A percentile compares a stretch with the other conserved stretches of the same genome.
These are phyloP conservation scores for Incurvaria masculella DNA, from an alignment of 2,888 invertebrate genomes.

Conservation along the genomic window DNA sequence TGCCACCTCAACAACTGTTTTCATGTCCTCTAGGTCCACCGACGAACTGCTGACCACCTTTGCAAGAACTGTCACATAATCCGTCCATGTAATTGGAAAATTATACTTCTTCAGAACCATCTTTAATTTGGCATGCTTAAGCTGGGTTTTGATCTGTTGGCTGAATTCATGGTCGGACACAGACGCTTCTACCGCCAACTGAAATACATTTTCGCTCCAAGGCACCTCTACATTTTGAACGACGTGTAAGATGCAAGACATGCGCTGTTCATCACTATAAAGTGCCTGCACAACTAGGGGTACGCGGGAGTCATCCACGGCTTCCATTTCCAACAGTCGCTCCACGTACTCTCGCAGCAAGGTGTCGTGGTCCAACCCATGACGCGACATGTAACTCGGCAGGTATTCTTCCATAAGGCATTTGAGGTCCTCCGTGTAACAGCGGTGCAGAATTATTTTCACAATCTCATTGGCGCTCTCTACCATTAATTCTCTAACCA, in stretches of 20 bases:
- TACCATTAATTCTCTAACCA: constrained; percentile 40
- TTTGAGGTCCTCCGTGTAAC: constrained; percentile 47
- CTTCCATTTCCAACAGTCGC: constrained; percentile 39
- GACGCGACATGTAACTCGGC: constrained; percentile 35
- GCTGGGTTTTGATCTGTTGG: constrained; percentile 40
- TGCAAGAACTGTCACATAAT: constrained; percentile 38
- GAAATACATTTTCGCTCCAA: constrained; percentile 33
- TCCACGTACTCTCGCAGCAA: constrained; percentile 38
- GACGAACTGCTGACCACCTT: constrained; percentile 31
- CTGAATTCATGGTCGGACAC: constrained; percentile 33
- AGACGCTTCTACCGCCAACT: constrained; percentile 34
- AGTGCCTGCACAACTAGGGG: constrained; percentile 27
- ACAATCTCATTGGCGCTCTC: constrained; percentile 41
- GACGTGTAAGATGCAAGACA: constrained; percentile 41
- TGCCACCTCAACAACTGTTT: constrained; percentile 32
- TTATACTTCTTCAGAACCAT: constrained; percentile 47
- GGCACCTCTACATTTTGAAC: constrained; percentile 45
- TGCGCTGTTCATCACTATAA: neutral
- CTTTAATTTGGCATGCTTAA: constrained; percentile 44
- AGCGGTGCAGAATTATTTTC: constrained; percentile 46
- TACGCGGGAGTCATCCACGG: constrained; percentile 36
- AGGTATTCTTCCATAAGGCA: constrained; percentile 39
- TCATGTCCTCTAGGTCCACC: constrained; percentile 37
- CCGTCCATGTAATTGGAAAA: constrained; percentile 37
- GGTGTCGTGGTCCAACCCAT: constrained; percentile 44